Base-by-base conservation (phyloP, 2,888 invertebrate species). In the Polymixis lichenea region DNA sequence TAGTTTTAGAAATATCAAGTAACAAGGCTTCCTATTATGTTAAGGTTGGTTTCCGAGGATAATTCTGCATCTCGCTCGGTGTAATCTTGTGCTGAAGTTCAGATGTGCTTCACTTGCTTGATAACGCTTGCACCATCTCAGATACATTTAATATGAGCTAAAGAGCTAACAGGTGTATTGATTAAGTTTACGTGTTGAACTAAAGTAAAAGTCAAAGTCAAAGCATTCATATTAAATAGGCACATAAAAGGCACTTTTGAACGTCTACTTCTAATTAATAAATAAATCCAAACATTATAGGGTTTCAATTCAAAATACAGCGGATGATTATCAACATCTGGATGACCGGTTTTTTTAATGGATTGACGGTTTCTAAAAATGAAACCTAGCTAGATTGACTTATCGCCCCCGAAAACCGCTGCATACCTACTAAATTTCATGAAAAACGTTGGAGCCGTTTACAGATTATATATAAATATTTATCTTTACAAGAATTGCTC, bases 21-120 rank as follows among this genome's bases (percentile, higher is more conserved):
- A 32, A 38, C 51, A n/a, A 69, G 25, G n/a, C 15, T 65, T 51
- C 53, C 66, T 72, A 56, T 61, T 17, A 64, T 28, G 46, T 68
- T 72, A 28, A 43, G 25, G n/a, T 55, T 46, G 28, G 70, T 58
- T 68, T 56, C 19, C 67, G 22, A 15, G n/a, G 49, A 68, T 60
- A 69, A 71, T 64, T 80, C 13, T 66, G 66, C 60, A 77, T 77
- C 61, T 82, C 68, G 64, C 71, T 72, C n/a, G 56, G 61, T 72
- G 19, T 77, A 72, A 81, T 81, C 65, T 72, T 53, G 72, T 65
- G 72, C 43, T 17, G 65, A 77, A 72, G 60, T 66, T 65, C 77
- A 81, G 56, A 77, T 72, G 15, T 65, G 32, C 65, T 72, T 55
- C 46, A 74, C 46, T 71, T 83, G 65, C 60, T 56, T 67, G 72